Percentiles rank a stretch among this genome's conserved stretches.
phyloP scores from a whole-genome alignment of 2,113 vertebrate species.

The Pedionomus torquatus region DNA sequence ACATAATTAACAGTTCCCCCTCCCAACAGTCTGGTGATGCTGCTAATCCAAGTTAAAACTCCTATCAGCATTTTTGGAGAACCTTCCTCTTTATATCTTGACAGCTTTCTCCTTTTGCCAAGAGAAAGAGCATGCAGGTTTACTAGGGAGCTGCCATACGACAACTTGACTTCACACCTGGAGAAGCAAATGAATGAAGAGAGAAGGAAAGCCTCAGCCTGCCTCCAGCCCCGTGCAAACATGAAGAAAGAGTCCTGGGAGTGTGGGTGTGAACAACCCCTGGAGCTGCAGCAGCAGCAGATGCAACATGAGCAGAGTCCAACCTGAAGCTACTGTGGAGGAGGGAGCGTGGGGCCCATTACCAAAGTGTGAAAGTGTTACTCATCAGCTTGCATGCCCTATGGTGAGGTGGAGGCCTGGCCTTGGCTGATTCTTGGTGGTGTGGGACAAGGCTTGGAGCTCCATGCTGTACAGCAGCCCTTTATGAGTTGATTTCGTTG shows the following conservation, averaged over 20 bases:
- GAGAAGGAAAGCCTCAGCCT: constrained; percentile 20
- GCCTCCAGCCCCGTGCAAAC: neutral
- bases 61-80: neutral
- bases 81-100: neutral
- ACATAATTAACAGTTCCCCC: neutral
- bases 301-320: neutral
- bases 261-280: neutral
- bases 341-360: neutral
- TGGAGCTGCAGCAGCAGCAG: neutral
- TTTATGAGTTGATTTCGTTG: neutral
- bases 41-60: constrained; percentile 5
- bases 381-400: neutral
- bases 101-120: constrained; percentile 1
- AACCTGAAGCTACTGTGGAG: neutral
- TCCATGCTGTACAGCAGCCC: neutral
- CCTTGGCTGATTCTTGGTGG: neutral
- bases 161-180: constrained; percentile 56
- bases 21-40: neutral
- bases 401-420: neutral
- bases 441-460: neutral
- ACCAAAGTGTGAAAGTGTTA: neutral
- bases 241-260: neutral
- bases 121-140: neutral
- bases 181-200: constrained; percentile 46
- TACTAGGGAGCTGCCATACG: constrained; percentile 20